Base-by-base conservation (phyloP, 1,140 invertebrate genomes). In the Mercenaria mercenaria region DNA sequence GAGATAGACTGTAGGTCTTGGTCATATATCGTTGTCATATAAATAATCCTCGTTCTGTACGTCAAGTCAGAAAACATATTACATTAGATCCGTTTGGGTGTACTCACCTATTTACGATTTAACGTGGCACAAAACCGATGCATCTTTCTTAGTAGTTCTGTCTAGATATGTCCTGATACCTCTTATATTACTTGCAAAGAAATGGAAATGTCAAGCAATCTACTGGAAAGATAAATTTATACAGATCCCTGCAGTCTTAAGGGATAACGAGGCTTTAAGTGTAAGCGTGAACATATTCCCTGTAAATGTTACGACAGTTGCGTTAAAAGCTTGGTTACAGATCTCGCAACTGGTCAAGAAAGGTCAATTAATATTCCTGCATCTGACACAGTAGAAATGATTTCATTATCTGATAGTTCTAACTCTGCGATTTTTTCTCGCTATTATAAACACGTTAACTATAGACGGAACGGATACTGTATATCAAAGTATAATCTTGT, bases 211-310 rank as follows among this genome's bases (percentile, higher is more conserved):
- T 13, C 67, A 72, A 13, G 67, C 20, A 72, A 72, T 72, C 29
- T 39, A 72, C 67, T 34, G 67, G 67, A 72, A 72, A 72, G 67
- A 72, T 72, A 72, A 39, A 72, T 72, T 20, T 72, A 72, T 72
- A 72, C 39, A 15, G 34, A 72, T 39, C 29, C 67, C n/a, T 72
- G 34, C 15, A 8, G 15, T 10, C 67, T 20, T 26, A 11, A 10
- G 61, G 29, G 61, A 67, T 67, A 67, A 67, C 61, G 3, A 32
- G 15, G 26, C 61, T 67, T 67, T 11, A 67, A 67, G 61, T 3
- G 4, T 32, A 32, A 37, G 32, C 26, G n/a, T n/a, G n/a, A n/a
- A n/a, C n/a, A n/a, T n/a, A n/a, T n/a, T n/a, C n/a, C n/a, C n/a
- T n/a, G n/a, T n/a, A n/a, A n/a, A n/a, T n/a, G n/a, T n/a, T n/a